Evolutionary conservation across 2,888 invertebrate genomes (phyloP).

Genomic region (Alsophila aescularia): DNA sequence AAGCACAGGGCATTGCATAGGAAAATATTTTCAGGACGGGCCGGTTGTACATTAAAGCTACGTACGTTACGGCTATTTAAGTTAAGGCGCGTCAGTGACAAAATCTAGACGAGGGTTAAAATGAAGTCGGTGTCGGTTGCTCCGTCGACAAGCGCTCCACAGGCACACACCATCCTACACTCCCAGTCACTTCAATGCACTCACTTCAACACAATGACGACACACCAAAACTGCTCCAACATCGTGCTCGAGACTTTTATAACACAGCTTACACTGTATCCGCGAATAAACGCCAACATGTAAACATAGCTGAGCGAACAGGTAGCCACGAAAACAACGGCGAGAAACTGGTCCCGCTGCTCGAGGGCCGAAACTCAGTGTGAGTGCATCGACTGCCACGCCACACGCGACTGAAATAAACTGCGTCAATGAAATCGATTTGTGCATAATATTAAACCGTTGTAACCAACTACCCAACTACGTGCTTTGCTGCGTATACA

Average conservation of each 20-base stretch:
- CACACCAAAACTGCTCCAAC: too few species aligned
- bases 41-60: conserved; percentile 36
- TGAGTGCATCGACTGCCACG: conserved; percentile 36
- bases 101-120: conserved; percentile 55
- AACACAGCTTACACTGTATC: conserved; percentile 21
- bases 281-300: conserved; percentile 36
- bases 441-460: conserved; percentile 45
- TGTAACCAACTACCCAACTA: conserved; percentile 13
- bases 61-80: conserved; percentile 50
- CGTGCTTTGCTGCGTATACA: neutral
- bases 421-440: conserved; percentile 60
- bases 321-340: conserved; percentile 31
- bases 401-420: conserved; percentile 57
- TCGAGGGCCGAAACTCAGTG: conserved; percentile 32
- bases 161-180: conserved; percentile 48
- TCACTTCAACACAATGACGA: conserved; percentile 1
- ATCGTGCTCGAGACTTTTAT: conserved; percentile 17
- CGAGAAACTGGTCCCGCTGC: conserved; percentile 33
- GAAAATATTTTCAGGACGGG: conserved; percentile 11
- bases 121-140: conserved; percentile 31
- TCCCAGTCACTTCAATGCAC: conserved; percentile 1
- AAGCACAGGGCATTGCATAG: neutral
- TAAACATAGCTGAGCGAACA: conserved; percentile 36
- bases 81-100: conserved; percentile 48
- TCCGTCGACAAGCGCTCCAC: conserved; percentile 46